These are phyloP conservation scores for Mimumesa dahlbomi DNA, from an alignment of 2,888 invertebrate species.

Conservation along the genomic window DNA sequence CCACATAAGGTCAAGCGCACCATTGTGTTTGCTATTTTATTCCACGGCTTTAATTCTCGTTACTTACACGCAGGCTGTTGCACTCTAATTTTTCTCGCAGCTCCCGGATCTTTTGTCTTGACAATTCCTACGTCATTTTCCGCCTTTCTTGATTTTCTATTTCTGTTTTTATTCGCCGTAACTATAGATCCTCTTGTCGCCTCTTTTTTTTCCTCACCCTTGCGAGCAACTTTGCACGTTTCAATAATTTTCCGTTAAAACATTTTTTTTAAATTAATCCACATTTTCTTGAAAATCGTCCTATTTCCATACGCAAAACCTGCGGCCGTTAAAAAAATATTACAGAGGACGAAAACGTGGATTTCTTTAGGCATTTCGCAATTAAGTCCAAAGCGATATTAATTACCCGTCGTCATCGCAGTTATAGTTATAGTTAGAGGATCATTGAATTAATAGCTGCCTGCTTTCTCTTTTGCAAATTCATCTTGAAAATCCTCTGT, in stretches of 20 bases:
- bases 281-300: background rate
- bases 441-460: constrained; percentile 1
- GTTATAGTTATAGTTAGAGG: background rate
- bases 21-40: constrained; percentile 24
- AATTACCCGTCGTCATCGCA: background rate
- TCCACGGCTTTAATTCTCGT: constrained; percentile 11
- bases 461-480: constrained; percentile 25
- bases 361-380: no score
- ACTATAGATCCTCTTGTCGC: no score
- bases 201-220: background rate
- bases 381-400: no score
- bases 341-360: no score
- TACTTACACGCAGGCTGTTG: background rate
- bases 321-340: no score
- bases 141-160: background rate
- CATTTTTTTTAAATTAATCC: background rate
- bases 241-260: background rate
- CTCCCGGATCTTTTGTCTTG: background rate
- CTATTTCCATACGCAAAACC: no score
- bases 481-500: constrained; percentile 5
- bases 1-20: constrained; percentile 32
- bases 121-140: background rate
- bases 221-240: background rate
- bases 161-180: background rate
- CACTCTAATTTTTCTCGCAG: constrained; percentile 1